phyloP scores from a whole-genome alignment of 2,797 vertebrate species.

The Oryzias dopingdopingensis region DNA sequence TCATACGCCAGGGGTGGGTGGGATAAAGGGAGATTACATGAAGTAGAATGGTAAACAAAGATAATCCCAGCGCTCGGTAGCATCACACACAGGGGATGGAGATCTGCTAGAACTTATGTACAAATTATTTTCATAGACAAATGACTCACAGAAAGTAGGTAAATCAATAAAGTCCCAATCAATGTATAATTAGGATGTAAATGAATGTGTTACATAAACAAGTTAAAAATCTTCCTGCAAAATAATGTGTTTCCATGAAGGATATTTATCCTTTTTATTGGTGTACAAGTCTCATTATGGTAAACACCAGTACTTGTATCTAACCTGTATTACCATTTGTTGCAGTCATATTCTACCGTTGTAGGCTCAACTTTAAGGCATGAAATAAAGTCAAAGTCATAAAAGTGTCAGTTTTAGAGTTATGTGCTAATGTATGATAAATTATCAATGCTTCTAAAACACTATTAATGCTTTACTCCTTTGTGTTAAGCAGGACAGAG shows the following conservation, averaged over 20 bases:
- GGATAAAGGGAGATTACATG: conserved; percentile 67
- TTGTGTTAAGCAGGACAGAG: conserved; percentile 31
- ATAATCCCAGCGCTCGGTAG: conserved; percentile 68
- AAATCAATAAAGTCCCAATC: conserved; percentile 31
- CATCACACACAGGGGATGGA: conserved; percentile 50
- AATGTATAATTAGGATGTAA: conserved; percentile 38
- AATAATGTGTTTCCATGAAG: too few species aligned
- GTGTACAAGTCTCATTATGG: too few species aligned
- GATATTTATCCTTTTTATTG: too few species aligned
- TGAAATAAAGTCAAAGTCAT: conserved; percentile 25
- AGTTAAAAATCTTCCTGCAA: conserved; percentile 14
- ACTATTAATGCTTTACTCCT: conserved; percentile 37
- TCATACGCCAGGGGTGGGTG: conserved; percentile 50
- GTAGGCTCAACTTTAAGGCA: too few species aligned
- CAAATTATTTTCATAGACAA: conserved; percentile 54
- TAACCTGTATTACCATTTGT: too few species aligned
- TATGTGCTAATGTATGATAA: conserved; percentile 48
- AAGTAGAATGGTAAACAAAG: conserved; percentile 64
- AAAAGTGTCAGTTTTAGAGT: conserved; percentile 54
- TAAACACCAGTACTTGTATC: too few species aligned
- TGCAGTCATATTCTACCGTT: too few species aligned
- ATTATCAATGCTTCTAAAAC: conserved; percentile 51
- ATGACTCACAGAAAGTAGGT: conserved; percentile 40
- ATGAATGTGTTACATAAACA: conserved; percentile 37
- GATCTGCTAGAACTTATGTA: conserved; percentile 55